These are phyloP conservation scores for Cryptotermes secundus DNA, from an alignment of 1,140 invertebrate species.

Conservation along the genomic window DNA sequence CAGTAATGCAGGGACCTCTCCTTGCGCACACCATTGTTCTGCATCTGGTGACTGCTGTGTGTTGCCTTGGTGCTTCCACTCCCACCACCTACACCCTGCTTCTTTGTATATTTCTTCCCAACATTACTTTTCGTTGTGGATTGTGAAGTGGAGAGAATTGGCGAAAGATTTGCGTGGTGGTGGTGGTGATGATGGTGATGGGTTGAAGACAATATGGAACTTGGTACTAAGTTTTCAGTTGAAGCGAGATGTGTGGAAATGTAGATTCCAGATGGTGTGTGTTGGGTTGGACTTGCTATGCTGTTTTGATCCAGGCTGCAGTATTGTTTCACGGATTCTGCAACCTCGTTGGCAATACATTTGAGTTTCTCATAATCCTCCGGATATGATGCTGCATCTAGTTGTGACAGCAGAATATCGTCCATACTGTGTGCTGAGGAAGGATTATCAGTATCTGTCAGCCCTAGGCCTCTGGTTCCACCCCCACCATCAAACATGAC, in stretches of 20 bases:
- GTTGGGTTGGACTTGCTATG: neutral
- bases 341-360: constrained; percentile 45
- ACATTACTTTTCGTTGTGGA: constrained; percentile 32
- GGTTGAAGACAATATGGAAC: neutral
- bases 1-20: constrained; percentile 87
- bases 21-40: constrained; percentile 55
- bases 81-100: constrained; percentile 16
- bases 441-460: constrained; percentile 38
- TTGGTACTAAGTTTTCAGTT: neutral
- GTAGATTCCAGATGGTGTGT: neutral
- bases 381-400: constrained; percentile 54
- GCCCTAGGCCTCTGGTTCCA: constrained; percentile 33
- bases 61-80: constrained; percentile 22
- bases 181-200: constrained; percentile 26
- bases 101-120: constrained; percentile 41
- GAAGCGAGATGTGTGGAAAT: neutral
- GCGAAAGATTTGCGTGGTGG: constrained; percentile 26
- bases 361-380: constrained; percentile 74
- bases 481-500: constrained; percentile 34
- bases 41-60: neutral
- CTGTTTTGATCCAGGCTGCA: constrained; percentile 46
- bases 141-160: constrained; percentile 24
- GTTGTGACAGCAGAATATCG: constrained; percentile 43
- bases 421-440: constrained; percentile 43
- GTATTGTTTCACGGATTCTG: constrained; percentile 49